Conservation (phyloP, 2,113 vertebrate genomes). For the Numida meleagris region DNA sequence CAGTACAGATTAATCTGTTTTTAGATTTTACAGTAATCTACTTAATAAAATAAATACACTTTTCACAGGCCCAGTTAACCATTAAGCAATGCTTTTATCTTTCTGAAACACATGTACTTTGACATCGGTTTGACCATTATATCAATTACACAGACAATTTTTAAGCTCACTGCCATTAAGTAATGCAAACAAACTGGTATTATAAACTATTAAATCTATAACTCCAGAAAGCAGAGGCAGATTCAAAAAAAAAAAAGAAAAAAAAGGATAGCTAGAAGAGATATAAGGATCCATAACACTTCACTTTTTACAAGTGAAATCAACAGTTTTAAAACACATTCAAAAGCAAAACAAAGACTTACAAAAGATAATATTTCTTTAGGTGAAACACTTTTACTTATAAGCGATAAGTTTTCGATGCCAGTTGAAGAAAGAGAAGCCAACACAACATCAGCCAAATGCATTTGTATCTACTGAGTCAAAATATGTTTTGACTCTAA, state of each 20-base stretch:
- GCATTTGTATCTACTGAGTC: not conserved
- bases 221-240: not conserved
- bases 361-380: not conserved
- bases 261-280: not conserved
- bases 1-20: not conserved
- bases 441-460: not conserved
- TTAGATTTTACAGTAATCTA: not conserved
- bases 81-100: not conserved
- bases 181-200: not conserved
- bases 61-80: not conserved
- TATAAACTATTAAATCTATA: not conserved
- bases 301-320: not conserved
- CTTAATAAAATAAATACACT: not conserved
- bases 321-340: not conserved
- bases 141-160: not conserved
- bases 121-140: not conserved
- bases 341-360: not conserved
- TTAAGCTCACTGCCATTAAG: not conserved
- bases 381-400: not conserved
- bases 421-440: not conserved
- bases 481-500: not conserved
- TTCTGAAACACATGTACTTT: not conserved
- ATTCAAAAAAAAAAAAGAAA: not conserved
- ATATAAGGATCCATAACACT: not conserved
- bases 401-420: not conserved